Conservation (phyloP, 2,888 invertebrate genomes). For the Temnothorax unifasciatus region DNA sequence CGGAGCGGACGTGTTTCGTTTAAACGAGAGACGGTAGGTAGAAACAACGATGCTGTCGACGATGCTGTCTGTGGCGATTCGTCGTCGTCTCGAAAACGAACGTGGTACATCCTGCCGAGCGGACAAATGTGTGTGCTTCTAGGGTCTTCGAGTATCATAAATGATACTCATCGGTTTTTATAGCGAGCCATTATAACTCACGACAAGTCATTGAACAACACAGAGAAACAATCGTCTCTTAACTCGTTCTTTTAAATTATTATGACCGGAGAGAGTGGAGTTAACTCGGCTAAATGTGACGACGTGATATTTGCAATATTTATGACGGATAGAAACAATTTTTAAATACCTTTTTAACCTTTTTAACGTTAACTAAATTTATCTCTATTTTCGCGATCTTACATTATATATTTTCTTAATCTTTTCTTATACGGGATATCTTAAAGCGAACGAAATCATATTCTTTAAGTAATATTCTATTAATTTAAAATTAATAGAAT, state of each 20-base stretch:
- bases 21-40: constrained; percentile 38
- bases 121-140: not conserved
- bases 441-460: not conserved
- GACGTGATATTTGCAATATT: not conserved
- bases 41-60: constrained; percentile 30
- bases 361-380: not conserved
- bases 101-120: constrained; percentile 11
- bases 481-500: not conserved
- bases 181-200: constrained; percentile 27
- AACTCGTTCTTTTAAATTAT: constrained; percentile 6
- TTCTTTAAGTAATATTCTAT: not conserved
- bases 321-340: not conserved
- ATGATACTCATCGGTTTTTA: constrained; percentile 37
- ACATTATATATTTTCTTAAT: not conserved
- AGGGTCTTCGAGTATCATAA: constrained; percentile 32
- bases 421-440: not conserved
- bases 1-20: constrained; percentile 46
- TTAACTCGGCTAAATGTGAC: not conserved
- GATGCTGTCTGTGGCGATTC: constrained; percentile 28
- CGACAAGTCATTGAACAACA: constrained; percentile 33
- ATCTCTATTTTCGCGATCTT: not conserved
- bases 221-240: constrained; percentile 27
- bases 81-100: constrained; percentile 45
- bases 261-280: not conserved
- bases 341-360: not conserved